Conservation (phyloP, 1,140 invertebrate species). For the Saccostrea echinata region DNA sequence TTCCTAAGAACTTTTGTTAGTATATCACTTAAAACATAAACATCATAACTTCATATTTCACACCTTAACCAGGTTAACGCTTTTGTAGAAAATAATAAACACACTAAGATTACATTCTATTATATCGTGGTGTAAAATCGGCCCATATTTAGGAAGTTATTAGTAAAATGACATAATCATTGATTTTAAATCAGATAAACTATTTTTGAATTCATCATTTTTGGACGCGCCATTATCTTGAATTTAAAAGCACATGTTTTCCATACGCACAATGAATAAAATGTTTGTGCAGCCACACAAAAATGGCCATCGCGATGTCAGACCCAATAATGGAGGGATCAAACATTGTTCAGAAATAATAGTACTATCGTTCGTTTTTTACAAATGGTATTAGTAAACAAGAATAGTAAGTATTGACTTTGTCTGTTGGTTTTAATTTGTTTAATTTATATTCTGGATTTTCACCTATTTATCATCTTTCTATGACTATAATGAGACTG, state of each 20-base stretch:
- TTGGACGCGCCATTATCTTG: background rate
- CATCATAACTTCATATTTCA: background rate
- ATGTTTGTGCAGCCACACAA: conserved; percentile 7
- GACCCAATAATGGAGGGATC: conserved; percentile 7
- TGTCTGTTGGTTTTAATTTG: background rate
- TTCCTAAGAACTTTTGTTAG: too few species aligned
- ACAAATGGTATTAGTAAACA: background rate
- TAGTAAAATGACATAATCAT: background rate
- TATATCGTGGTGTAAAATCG: background rate
- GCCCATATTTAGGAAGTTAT: background rate
- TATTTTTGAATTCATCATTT: background rate
- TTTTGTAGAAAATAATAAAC: background rate
- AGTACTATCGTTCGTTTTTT: background rate
- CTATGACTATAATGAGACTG: too few species aligned
- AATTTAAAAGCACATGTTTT: conserved; percentile 1
- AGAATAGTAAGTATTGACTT: background rate
- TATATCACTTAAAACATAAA: too few species aligned
- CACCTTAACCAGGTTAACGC: background rate
- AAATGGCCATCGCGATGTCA: background rate
- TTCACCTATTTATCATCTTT: too few species aligned
- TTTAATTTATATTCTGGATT: too few species aligned
- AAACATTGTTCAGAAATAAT: background rate
- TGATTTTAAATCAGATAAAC: background rate
- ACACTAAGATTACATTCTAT: background rate
- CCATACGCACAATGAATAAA: background rate